These are phyloP conservation scores for Macrotis lagotis DNA, from an alignment of 2,113 vertebrate genomes.

Conservation along the genomic window DNA sequence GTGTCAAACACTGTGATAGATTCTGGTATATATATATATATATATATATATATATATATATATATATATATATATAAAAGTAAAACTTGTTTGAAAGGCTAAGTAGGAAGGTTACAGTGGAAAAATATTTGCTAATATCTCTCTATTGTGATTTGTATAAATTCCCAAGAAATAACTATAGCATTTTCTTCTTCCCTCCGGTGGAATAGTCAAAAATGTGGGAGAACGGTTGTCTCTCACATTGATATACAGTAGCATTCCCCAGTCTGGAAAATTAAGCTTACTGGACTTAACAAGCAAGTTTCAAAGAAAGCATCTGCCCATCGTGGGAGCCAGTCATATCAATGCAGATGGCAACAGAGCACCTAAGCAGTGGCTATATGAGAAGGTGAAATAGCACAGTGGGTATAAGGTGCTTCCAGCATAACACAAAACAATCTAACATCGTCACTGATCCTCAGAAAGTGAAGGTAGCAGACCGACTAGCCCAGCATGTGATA, in stretches of 20 bases:
- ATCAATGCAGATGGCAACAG: constrained; percentile 34
- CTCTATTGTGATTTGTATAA: neutral
- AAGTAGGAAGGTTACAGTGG: neutral
- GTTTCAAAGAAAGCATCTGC: constrained; percentile 33
- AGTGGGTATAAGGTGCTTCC: constrained; percentile 66
- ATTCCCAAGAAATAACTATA: neutral
- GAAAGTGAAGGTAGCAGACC: constrained; percentile 70
- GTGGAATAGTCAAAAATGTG: neutral
- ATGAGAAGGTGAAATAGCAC: constrained; percentile 64
- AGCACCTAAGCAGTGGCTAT: constrained; percentile 64
- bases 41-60: neutral
- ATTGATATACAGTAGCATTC: neutral
- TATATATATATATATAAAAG: neutral
- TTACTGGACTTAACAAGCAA: constrained; percentile 35
- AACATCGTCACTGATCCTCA: constrained; percentile 70
- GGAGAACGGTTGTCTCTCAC: neutral
- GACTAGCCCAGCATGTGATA: constrained; percentile 69
- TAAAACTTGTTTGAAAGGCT: neutral
- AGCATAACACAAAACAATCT: constrained; percentile 72
- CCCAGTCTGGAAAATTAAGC: constrained; percentile 15
- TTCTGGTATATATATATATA: neutral
- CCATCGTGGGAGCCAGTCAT: constrained; percentile 33
- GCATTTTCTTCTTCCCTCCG: neutral
- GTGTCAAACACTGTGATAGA: neutral
- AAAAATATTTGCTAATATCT: neutral